phyloP scores from a whole-genome alignment of 1,140 invertebrate species.

The Microplitis mediator region DNA sequence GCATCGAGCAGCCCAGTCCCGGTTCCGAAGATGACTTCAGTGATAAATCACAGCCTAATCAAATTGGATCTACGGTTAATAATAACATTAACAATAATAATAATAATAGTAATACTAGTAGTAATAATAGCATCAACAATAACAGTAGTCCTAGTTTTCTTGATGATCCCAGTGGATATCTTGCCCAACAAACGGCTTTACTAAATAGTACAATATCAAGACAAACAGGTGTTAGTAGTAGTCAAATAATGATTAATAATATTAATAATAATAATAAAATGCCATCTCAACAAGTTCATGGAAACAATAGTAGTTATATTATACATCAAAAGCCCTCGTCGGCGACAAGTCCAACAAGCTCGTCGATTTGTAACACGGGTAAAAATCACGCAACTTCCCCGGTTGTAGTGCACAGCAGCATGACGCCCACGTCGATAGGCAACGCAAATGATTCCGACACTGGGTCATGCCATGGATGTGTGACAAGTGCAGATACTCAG shows the following conservation, averaged over 20 bases:
- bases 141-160: conserved; percentile 72
- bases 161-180: conserved; percentile 87
- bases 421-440: conserved; percentile 51
- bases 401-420: conserved; percentile 56
- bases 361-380: conserved; percentile 43
- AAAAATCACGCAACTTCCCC: conserved; percentile 58
- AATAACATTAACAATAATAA: conserved; percentile 39
- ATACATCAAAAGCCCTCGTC: conserved; percentile 57
- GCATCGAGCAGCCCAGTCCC: conserved; percentile 41
- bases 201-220: conserved; percentile 82
- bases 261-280: conserved; percentile 29
- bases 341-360: conserved; percentile 52
- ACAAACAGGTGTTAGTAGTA: conserved; percentile 67
- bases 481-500: conserved; percentile 47
- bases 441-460: conserved; percentile 45
- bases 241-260: conserved; percentile 54
- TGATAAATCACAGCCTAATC: conserved; percentile 49
- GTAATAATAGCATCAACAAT: too few species aligned
- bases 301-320: conserved; percentile 29
- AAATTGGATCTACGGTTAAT: conserved; percentile 47
- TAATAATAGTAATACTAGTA: too few species aligned
- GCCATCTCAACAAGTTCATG: conserved; percentile 36
- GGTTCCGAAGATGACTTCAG: conserved; percentile 50
- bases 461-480: conserved; percentile 50
- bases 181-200: conserved; percentile 84